Percentiles rank a stretch among this genome's conserved stretches.
These are phyloP conservation scores for Scaptomyza caliginosa DNA, from an alignment of 2,888 invertebrate genomes.

Conservation along the genomic window DNA sequence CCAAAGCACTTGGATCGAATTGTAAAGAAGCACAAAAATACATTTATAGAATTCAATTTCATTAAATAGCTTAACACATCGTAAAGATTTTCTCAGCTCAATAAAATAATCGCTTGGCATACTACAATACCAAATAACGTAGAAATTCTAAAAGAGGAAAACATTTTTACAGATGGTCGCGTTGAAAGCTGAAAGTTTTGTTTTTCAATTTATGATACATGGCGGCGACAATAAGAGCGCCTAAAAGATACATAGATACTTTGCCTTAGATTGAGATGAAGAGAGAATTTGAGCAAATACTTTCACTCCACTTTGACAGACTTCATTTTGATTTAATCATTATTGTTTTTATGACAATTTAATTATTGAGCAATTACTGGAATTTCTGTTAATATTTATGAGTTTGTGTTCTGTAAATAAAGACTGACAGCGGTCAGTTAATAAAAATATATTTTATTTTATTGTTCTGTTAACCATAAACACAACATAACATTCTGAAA, in stretches of 20 bases:
- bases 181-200: slow-evolving; percentile 69
- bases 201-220: slow-evolving; percentile 63
- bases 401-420: slow-evolving; percentile 44
- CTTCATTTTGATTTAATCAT: too few relatives aligned
- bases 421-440: slow-evolving; percentile 61
- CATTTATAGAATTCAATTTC: slow-evolving; percentile 26
- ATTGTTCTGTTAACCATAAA: slow-evolving; percentile 38
- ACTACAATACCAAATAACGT: slow-evolving; percentile 8
- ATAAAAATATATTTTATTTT: slow-evolving; percentile 47
- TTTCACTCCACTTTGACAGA: too few relatives aligned
- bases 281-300: slow-evolving; percentile 38
- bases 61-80: slow-evolving; percentile 69
- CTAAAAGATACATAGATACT: slow-evolving; percentile 39
- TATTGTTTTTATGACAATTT: slow-evolving; percentile 40
- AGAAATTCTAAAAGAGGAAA: not conserved
- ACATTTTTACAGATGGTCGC: slow-evolving; percentile 51
- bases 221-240: slow-evolving; percentile 71
- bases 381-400: slow-evolving; percentile 40
- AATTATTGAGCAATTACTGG: slow-evolving; percentile 57
- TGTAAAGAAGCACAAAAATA: slow-evolving; percentile 11
- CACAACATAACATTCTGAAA: slow-evolving; percentile 40
- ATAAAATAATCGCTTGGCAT: slow-evolving; percentile 40
- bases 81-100: slow-evolving; percentile 67
- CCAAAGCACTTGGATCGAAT: slow-evolving; percentile 4
- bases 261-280: slow-evolving; percentile 4